These are phyloP conservation scores for Rachycentron canadum DNA, from an alignment of 2,797 vertebrate species.

Conservation along the genomic window DNA sequence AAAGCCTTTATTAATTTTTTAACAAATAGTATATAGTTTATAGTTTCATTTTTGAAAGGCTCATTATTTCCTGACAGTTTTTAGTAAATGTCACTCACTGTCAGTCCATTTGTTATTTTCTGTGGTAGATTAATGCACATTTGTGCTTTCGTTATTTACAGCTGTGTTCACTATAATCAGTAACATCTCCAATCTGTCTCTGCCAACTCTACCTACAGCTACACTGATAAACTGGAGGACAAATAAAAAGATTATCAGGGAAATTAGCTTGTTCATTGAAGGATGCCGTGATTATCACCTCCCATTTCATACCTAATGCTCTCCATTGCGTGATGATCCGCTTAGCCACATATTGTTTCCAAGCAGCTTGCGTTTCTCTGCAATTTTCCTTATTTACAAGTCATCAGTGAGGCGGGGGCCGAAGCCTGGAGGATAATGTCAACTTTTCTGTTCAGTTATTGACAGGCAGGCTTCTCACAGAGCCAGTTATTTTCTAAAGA, in stretches of 20 bases:
- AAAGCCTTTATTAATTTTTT: neutral
- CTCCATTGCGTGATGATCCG: constrained; percentile 37
- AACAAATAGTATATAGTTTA: neutral
- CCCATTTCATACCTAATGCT: constrained; percentile 56
- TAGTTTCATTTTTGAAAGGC: neutral
- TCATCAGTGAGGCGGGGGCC: constrained; percentile 28
- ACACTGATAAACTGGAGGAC: constrained; percentile 18
- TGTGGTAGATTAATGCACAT: neutral
- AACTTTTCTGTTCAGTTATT: constrained; percentile 50
- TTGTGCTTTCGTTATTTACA: constrained; percentile 5
- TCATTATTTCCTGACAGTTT: neutral
- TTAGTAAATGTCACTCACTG: neutral
- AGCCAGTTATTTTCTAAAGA: constrained; percentile 41
- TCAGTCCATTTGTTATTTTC: too few relatives aligned
- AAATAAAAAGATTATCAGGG: constrained; percentile 42
- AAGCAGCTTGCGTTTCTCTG: constrained; percentile 44
- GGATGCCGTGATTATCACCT: constrained; percentile 56
- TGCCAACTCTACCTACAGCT: neutral
- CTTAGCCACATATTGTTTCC: constrained; percentile 59
- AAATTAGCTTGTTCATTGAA: constrained; percentile 58
- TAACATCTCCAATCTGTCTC: constrained; percentile 5
- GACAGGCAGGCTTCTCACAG: constrained; percentile 48
- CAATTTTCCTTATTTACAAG: constrained; percentile 69
- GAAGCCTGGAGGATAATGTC: constrained; percentile 57
- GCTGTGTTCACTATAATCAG: constrained; percentile 19